Percentiles rank a stretch among this genome's conserved stretches.
Evolutionary conservation across 2,113 vertebrate genomes (phyloP).

Genomic region (Alectura lathami): DNA sequence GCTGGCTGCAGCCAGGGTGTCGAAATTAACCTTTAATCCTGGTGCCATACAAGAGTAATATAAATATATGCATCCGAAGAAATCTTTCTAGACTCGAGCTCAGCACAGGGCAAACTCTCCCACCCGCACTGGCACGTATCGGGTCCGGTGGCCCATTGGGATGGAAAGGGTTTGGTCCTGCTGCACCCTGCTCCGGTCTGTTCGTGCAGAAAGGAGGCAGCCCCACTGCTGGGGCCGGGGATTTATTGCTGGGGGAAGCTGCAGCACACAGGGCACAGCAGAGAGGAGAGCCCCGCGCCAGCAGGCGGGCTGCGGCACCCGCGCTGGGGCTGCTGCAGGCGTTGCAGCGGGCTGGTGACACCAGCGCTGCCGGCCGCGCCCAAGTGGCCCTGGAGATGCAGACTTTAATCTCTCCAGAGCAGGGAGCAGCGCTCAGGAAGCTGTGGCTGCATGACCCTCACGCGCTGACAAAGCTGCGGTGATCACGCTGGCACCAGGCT

Average conservation of each 20-base stretch:
- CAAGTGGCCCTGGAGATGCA: rapidly evolving
- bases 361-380: rapidly evolving
- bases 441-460: rapidly evolving
- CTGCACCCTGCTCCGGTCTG: neutral
- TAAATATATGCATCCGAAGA: neutral
- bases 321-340: neutral
- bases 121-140: no score
- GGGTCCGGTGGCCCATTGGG: rapidly evolving
- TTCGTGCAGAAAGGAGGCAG: neutral
- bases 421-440: neutral
- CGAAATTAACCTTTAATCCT: neutral
- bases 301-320: neutral
- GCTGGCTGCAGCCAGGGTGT: neutral
- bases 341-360: rapidly evolving
- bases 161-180: neutral
- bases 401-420: neutral
- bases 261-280: rapidly evolving
- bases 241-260: neutral
- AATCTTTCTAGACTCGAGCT: neutral
- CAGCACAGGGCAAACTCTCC: neutral
- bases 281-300: neutral
- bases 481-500: neutral
- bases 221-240: no score
- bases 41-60: rapidly evolving
- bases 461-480: rapidly evolving